Conservation (phyloP, 2,888 invertebrate genomes). For the Cheilosia urbana region DNA sequence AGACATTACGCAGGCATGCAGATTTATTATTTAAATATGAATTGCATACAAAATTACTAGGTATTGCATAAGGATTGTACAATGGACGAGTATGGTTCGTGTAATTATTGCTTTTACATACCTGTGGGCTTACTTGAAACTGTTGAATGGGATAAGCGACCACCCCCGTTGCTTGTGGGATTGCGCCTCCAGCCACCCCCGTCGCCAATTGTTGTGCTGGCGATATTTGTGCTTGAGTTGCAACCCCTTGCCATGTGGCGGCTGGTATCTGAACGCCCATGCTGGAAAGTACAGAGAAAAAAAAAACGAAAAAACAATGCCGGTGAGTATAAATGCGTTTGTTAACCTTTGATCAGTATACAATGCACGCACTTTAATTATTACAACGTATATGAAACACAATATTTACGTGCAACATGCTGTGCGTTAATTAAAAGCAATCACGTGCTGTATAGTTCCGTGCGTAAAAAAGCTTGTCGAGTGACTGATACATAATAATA, state of each 20-base stretch:
- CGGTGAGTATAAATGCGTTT: conserved; percentile 22
- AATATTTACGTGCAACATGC: conserved; percentile 26
- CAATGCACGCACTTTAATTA: conserved; percentile 64
- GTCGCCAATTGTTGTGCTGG: conserved; percentile 88
- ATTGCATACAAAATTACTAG: conserved; percentile 75
- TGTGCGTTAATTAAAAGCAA: conserved; percentile 63
- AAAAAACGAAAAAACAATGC: conserved; percentile 17
- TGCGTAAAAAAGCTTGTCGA: conserved; percentile 52
- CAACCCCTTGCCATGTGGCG: conserved; percentile 90
- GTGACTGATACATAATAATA: conserved; percentile 58
- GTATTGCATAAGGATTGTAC: conserved; percentile 75
- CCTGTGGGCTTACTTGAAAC: conserved; percentile 90
- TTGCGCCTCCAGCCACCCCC: conserved; percentile 88
- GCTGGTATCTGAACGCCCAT: conserved; percentile 94
- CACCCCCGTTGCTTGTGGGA: conserved; percentile 91
- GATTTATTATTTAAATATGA: conserved; percentile 73
- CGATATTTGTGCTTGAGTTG: conserved; percentile 89
- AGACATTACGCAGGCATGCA: conserved; percentile 74
- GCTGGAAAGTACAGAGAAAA: conserved; percentile 83
- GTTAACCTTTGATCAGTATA: conserved; percentile 53
- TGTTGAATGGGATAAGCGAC: conserved; percentile 96
- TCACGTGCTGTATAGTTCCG: conserved; percentile 34
- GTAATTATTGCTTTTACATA: conserved; percentile 78
- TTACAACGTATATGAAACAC: neutral
- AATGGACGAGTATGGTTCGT: conserved; percentile 70